Base-by-base conservation (phyloP, 2,888 invertebrate genomes). In the Ecdyonurus torrentis region DNA sequence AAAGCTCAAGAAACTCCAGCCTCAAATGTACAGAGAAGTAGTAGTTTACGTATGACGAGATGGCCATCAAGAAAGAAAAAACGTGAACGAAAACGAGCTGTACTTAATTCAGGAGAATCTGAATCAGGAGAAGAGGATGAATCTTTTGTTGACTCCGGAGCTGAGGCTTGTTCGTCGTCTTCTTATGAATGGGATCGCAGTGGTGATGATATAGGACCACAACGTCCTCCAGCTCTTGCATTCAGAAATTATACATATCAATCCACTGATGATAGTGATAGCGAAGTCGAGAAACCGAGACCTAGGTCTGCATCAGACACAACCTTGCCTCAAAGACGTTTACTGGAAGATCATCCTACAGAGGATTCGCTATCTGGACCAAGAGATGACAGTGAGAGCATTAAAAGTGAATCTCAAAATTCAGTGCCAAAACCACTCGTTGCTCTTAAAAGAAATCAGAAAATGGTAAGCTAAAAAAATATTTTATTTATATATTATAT, bases 371-470 rank as follows among this genome's bases (percentile, higher is more conserved):
- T 10, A 15, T 37, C 37, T 37, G 5, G 7, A 5, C 37, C 37
- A 10, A n/a, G n/a, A n/a, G 37, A 15, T 10, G 37, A 37, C 37
- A 37, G 7, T 15, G 37, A 10, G 7, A 37, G n/a, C 55, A 55
- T 5, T n/a, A n/a, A n/a, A 7, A 55, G 55, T 20, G 55, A 55
- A 55, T 55, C 55, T 55, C 55, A 55, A 5, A n/a, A 7, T 7
- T n/a, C 22, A 5, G 7, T 10, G 55, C 55, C 55, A n/a, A 55
- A 55, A 55, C 55, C 55, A 22, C 55, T 55, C 19, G 22, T 55
- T 22, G 55, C 55, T 55, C 22, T 55, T 7, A 55, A 55, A n/a
- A 55, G 55, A 55, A 55, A 55, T 22, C 55, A n/a, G 55, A 55
- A 55, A 22, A 5, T 55, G 55, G 55, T 55, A 22, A 55, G 55